Conservation (phyloP, 2,113 vertebrate species). For the Coryphaenoides rupestris region DNA sequence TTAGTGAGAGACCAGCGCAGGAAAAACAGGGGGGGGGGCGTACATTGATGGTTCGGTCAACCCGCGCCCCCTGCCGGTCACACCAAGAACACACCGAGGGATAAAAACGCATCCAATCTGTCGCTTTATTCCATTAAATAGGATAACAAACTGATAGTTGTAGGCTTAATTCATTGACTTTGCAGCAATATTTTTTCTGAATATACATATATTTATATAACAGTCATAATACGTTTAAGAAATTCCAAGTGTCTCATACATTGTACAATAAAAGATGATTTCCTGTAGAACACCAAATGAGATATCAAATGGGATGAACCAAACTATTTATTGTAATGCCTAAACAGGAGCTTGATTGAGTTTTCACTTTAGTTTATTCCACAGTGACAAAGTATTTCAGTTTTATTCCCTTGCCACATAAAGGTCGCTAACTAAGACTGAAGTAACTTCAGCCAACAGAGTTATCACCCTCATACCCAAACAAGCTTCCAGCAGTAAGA, state of each 20-base stretch:
- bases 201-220: conserved; percentile 65
- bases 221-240: conserved; percentile 50
- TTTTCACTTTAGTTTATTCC: conserved; percentile 11
- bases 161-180: conserved; percentile 54
- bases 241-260: conserved; percentile 34
- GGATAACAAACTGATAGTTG: conserved; percentile 54
- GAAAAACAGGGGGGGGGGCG: no score
- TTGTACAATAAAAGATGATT: conserved; percentile 36
- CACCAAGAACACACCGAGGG: no score
- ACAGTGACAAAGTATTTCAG: conserved; percentile 4
- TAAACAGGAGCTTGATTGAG: background rate
- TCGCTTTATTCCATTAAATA: conserved; percentile 52
- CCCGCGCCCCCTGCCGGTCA: conserved; percentile 29
- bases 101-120: conserved; percentile 19
- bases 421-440: no score
- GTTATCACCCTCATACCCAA: no score
- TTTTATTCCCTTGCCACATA: no score
- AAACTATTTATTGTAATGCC: conserved; percentile 1
- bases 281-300: conserved; percentile 2
- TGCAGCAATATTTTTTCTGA: conserved; percentile 52
- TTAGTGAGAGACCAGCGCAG: no score
- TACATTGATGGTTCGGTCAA: no score
- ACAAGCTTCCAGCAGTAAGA: no score
- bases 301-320: no score
- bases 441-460: no score